Base-by-base conservation (phyloP, 92 coral and sea anemone genomes). In the Chrysogorgia sp. region DNA sequence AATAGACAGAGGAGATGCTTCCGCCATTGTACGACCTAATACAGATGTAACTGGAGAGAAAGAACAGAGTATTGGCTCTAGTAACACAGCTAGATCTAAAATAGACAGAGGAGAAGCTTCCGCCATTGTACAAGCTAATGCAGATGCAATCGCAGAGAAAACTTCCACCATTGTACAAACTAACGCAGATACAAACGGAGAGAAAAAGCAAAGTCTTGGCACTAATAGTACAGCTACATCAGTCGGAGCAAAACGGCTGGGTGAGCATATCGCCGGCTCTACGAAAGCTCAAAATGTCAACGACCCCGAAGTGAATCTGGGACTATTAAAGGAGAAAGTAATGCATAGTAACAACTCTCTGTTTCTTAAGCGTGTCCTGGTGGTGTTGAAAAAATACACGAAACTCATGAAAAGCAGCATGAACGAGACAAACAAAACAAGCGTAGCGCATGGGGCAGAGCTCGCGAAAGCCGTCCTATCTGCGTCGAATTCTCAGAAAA, bases 381-480 rank as follows among this genome's bases (percentile, higher is more conserved):
- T 53, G 15, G 79, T 72, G 34, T 35, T 72, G 65, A 53, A 20
- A 55, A 72, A 72, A 34, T 72, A 72, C 45, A 72, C 79, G 45
- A 72, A 72, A 32, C 52, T 72, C n/a, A 72, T 72, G 79, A 52
- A 56, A 55, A 72, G 33, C 22, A 72, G 79, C 55, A 72, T 72
- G 65, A 22, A 28, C 19, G 79, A 40, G 15, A 72, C 53, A 40
- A 72, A 56, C 21, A 41, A 52, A 17, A 26, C 6, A 5, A 4
- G 17, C 9, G 20, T 7, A 23, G 20, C 22, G 5, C 4, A 52
- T 3, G 4, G 8, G 6, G 7, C 4, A 17, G 17, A 52, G 4
- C 5, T 17, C 22, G 26, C 4, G 26, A 23, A 52, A 17, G 17
- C 21, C 21, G 12, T 37, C 12, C 12, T 12, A 37, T 4, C 5